These are phyloP conservation scores for Mythimna impura DNA, from an alignment of 2,888 invertebrate genomes.

Conservation along the genomic window DNA sequence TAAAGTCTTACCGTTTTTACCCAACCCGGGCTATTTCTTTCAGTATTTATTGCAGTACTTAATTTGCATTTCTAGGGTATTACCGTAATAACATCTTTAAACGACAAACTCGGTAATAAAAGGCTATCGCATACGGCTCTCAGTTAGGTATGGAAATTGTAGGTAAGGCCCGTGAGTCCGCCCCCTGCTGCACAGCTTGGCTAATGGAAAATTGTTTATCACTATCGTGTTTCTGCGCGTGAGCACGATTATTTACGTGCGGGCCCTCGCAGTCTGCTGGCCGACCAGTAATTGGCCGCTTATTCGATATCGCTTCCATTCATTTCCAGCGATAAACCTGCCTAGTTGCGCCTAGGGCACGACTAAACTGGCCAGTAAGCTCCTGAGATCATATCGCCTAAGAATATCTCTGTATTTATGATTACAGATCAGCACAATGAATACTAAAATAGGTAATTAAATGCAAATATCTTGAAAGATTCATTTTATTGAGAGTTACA, in stretches of 20 bases:
- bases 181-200: conserved; percentile 69
- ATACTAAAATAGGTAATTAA: conserved; percentile 48
- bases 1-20: conserved; percentile 75
- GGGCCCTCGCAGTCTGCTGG: conserved; percentile 80
- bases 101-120: conserved; percentile 83
- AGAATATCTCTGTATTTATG: conserved; percentile 73
- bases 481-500: conserved; percentile 9
- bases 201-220: conserved; percentile 88
- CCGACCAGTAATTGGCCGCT: conserved; percentile 85
- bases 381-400: conserved; percentile 73
- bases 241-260: conserved; percentile 86
- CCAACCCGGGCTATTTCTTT: conserved; percentile 76
- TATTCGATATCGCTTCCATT: conserved; percentile 88
- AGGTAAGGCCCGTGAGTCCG: conserved; percentile 66
- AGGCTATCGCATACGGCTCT: conserved; percentile 78
- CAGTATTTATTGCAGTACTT: conserved; percentile 82
- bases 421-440: conserved; percentile 57
- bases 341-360: conserved; percentile 73
- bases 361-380: conserved; percentile 73
- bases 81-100: conserved; percentile 85
- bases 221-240: conserved; percentile 83
- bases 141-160: conserved; percentile 83
- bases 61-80: conserved; percentile 84
- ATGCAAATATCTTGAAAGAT: conserved; percentile 25
- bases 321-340: conserved; percentile 86